Percentiles rank a stretch among this genome's conserved stretches.
These are phyloP conservation scores for Ceyx margarethae DNA, from an alignment of 2,113 vertebrate genomes.

Conservation along the genomic window DNA sequence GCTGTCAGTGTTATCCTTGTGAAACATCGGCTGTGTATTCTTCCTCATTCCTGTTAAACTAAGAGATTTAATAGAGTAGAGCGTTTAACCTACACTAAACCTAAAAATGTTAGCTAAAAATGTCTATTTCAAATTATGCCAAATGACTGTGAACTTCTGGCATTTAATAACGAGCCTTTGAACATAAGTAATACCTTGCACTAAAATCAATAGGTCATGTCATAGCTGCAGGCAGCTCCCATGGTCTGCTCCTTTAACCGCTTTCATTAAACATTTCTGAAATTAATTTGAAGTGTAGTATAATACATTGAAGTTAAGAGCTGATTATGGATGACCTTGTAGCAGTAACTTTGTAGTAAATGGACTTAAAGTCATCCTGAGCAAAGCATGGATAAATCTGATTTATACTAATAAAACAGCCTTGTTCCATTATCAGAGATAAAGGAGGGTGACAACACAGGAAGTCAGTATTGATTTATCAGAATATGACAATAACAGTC, in stretches of 20 bases:
- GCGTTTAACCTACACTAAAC: background rate
- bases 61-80: background rate
- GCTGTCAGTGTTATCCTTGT: background rate
- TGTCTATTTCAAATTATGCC: background rate
- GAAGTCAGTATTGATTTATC: constrained; percentile 18
- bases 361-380: background rate
- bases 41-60: background rate
- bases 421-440: background rate
- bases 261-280: constrained; percentile 32
- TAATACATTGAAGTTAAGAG: constrained; percentile 6
- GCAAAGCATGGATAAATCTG: constrained; percentile 9
- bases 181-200: background rate
- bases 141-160: background rate
- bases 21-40: background rate
- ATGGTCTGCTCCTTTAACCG: background rate
- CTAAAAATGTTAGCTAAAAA: background rate
- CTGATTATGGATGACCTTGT: constrained; percentile 6
- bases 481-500: background rate
- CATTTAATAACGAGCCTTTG: background rate
- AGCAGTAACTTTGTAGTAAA: background rate
- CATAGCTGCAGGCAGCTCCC: background rate
- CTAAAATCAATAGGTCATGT: background rate
- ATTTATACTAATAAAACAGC: background rate
- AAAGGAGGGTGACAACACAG: background rate
- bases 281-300: constrained; percentile 26